These are phyloP conservation scores for Corythaeola cristata DNA, from an alignment of 2,113 vertebrate species.

Conservation along the genomic window DNA sequence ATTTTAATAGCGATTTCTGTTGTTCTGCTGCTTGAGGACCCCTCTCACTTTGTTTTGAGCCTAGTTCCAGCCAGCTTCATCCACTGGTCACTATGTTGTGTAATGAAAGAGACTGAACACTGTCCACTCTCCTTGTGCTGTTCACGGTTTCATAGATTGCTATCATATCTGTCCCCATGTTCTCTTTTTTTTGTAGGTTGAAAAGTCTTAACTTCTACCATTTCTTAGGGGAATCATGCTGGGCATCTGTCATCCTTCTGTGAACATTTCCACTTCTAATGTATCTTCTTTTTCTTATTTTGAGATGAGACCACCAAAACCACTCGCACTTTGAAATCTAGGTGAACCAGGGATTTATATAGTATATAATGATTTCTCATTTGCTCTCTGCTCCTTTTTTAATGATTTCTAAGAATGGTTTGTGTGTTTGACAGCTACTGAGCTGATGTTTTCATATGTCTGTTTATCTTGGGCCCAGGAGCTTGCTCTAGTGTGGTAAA, in stretches of 20 bases:
- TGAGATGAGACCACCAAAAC: not conserved
- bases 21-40: not conserved
- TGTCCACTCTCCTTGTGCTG: not conserved
- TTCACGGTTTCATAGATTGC: not conserved
- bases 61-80: not conserved
- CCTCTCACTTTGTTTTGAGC: not conserved
- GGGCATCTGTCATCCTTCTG: not conserved
- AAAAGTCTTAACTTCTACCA: not conserved
- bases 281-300: too few relatives aligned
- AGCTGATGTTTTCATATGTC: not conserved
- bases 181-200: not conserved
- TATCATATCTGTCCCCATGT: accelerated
- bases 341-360: not conserved
- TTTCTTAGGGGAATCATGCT: not conserved
- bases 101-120: not conserved
- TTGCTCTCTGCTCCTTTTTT: not conserved
- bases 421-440: not conserved
- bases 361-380: not conserved
- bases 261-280: not conserved
- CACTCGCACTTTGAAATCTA: not conserved
- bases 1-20: not conserved
- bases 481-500: not conserved
- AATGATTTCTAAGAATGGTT: not conserved
- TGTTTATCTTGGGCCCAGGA: not conserved
- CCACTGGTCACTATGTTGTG: accelerated